These are phyloP conservation scores for Bombus superbus DNA, from an alignment of 1,140 invertebrate genomes.

Conservation along the genomic window DNA sequence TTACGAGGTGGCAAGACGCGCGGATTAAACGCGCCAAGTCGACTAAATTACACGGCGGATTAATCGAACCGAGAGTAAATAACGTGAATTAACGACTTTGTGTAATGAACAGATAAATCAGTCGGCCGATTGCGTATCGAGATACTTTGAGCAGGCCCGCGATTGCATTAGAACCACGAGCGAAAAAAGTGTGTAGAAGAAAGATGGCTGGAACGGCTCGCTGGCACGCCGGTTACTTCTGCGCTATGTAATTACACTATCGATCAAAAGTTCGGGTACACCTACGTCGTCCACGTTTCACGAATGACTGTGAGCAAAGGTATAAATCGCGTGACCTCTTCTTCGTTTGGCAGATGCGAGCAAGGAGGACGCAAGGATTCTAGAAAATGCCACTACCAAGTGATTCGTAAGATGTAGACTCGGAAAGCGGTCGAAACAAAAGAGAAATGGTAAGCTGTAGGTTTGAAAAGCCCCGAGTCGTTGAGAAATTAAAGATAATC, in stretches of 20 bases:
- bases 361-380: too few species aligned
- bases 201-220: not conserved
- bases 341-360: not conserved
- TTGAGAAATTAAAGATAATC: too few species aligned
- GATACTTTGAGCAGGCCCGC: not conserved
- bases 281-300: not conserved
- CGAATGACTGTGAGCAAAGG: not conserved
- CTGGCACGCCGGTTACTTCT: not conserved
- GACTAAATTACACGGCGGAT: constrained; percentile 40
- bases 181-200: not conserved
- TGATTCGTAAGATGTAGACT: not conserved
- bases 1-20: not conserved
- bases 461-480: too few species aligned
- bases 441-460: too few species aligned
- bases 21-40: constrained; percentile 25
- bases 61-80: constrained; percentile 37
- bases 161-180: not conserved
- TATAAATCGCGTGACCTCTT: constrained; percentile 1
- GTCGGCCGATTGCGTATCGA: constrained; percentile 24
- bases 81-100: constrained; percentile 35
- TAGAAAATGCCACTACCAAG: not conserved
- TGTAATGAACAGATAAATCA: constrained; percentile 46
- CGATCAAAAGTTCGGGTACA: constrained; percentile 27
- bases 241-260: constrained; percentile 18
- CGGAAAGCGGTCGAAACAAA: too few species aligned